These are phyloP conservation scores for Danio albolineatus DNA, from an alignment of 2,797 vertebrate species.

Conservation along the genomic window DNA sequence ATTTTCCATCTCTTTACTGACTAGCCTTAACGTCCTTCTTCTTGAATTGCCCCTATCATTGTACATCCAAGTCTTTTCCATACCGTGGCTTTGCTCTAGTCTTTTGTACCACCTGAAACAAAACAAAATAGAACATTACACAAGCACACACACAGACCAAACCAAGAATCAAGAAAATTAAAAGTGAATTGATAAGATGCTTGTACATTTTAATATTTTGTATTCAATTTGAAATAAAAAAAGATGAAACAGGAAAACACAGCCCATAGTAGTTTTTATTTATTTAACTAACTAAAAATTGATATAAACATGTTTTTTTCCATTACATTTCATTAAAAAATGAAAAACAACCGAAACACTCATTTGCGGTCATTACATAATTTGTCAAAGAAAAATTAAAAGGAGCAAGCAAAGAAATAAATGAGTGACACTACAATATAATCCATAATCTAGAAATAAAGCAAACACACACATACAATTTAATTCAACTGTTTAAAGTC, in stretches of 20 bases:
- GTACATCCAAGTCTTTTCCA: slow-evolving; percentile 12
- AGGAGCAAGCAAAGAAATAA: no score
- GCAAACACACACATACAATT: not conserved
- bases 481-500: no score
- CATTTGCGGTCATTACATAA: not conserved
- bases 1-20: not conserved
- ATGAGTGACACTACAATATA: no score
- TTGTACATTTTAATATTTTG: not conserved
- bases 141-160: not conserved
- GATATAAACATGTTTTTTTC: not conserved
- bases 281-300: no score
- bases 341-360: not conserved
- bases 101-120: slow-evolving; percentile 1
- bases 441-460: not conserved
- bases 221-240: not conserved
- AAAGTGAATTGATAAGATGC: not conserved
- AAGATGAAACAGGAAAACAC: not conserved
- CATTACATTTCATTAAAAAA: not conserved
- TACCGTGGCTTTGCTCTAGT: not conserved
- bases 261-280: no score
- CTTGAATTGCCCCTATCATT: slow-evolving; percentile 4
- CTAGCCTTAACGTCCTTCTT: slow-evolving; percentile 5
- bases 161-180: not conserved
- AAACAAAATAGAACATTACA: not conserved
- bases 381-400: not conserved